These are phyloP conservation scores for Zapus hudsonius DNA, from an alignment of 2,113 vertebrate species.

Conservation along the genomic window DNA sequence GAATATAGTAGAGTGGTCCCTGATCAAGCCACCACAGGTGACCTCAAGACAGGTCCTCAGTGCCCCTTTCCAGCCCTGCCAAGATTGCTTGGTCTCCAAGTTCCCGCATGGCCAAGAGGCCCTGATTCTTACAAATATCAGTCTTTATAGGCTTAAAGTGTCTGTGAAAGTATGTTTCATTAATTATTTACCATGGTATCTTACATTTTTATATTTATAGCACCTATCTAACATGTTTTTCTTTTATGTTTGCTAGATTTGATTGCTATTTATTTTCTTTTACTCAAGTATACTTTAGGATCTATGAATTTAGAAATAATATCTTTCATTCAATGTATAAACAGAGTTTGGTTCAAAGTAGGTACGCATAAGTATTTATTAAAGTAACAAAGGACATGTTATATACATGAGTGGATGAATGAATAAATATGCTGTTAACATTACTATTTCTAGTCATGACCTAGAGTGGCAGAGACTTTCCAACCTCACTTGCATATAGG, in stretches of 20 bases:
- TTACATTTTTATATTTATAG: not conserved
- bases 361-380: not conserved
- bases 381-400: conserved; percentile 5
- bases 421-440: not conserved
- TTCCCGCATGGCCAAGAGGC: not conserved
- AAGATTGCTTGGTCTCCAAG: too few species aligned
- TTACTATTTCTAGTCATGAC: not conserved
- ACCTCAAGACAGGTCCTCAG: fast-evolving
- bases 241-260: not conserved
- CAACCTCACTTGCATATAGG: not conserved
- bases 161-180: not conserved
- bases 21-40: fast-evolving
- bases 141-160: not conserved
- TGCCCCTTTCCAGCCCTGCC: not conserved
- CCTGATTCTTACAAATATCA: not conserved
- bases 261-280: not conserved
- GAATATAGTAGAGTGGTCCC: not conserved
- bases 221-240: not conserved
- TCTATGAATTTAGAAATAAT: not conserved
- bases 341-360: not conserved
- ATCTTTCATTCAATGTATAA: not conserved
- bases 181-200: not conserved
- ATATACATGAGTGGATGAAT: not conserved
- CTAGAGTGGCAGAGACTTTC: not conserved
- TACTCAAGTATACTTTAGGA: conserved; percentile 1